Percentiles rank a stretch among this genome's conserved stretches.
These are phyloP conservation scores for Platyrinchus mystaceus DNA, from an alignment of 2,797 vertebrate species.

Conservation along the genomic window DNA sequence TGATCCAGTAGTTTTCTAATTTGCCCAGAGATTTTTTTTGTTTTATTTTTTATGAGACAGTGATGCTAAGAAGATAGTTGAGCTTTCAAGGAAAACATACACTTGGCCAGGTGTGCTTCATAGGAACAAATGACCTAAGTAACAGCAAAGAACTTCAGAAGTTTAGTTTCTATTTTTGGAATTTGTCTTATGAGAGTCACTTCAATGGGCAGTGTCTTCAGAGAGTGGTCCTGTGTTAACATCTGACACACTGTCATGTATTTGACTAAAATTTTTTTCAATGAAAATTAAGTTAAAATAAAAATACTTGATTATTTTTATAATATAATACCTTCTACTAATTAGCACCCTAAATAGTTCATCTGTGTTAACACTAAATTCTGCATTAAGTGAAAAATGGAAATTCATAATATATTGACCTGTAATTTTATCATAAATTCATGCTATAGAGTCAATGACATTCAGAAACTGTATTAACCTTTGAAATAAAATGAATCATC, in stretches of 20 bases:
- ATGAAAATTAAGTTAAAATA: constrained; percentile 11
- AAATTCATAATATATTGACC: not conserved
- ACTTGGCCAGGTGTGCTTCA: not conserved
- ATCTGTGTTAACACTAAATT: not conserved
- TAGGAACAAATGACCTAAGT: not conserved
- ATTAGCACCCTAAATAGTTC: not conserved
- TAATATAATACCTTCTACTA: not conserved
- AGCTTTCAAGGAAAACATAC: not conserved
- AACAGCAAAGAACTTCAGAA: not conserved
- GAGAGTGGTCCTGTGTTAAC: not conserved
- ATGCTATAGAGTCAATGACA: not conserved
- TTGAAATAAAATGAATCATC: constrained; percentile 2
- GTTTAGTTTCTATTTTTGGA: not conserved
- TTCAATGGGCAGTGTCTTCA: not conserved
- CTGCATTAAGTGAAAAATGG: not conserved
- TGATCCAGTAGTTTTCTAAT: not conserved
- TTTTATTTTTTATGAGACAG: not conserved
- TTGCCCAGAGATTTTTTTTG: not conserved
- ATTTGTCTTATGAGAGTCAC: not conserved
- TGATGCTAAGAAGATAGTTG: not conserved
- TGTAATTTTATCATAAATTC: constrained; percentile 22
- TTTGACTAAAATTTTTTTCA: not conserved
- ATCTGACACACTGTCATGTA: not conserved
- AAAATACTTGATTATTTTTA: not conserved
- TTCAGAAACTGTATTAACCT: constrained; percentile 31